phyloP scores from a whole-genome alignment of 2,888 invertebrate species.

The Hydraecia micacea region DNA sequence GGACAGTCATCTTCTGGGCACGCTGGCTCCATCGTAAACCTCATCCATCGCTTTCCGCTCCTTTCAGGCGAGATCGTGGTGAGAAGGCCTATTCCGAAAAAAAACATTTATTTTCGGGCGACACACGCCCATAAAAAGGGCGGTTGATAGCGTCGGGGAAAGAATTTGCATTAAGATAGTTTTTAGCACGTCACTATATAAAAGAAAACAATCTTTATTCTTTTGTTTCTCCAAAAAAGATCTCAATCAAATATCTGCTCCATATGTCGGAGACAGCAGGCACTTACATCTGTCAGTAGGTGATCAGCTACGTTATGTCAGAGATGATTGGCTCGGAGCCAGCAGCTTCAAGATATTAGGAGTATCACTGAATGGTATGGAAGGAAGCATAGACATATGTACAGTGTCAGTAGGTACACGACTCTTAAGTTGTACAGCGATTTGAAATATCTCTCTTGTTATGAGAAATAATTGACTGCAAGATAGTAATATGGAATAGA shows the following conservation, averaged over 20 bases:
- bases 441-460: background rate
- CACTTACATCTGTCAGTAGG: constrained; percentile 72
- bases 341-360: constrained; percentile 53
- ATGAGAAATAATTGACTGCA: background rate
- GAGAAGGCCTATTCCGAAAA: too few species aligned
- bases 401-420: background rate
- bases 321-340: constrained; percentile 76
- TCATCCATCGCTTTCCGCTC: too few species aligned
- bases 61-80: too few species aligned
- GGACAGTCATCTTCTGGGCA: too few species aligned
- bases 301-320: constrained; percentile 71
- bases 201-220: background rate
- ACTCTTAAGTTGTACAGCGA: background rate
- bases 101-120: too few species aligned
- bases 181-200: background rate
- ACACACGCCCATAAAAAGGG: too few species aligned
- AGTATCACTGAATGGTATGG: constrained; percentile 29
- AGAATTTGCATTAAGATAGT: background rate
- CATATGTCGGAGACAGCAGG: constrained; percentile 56
- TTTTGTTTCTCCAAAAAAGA: background rate
- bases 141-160: too few species aligned
- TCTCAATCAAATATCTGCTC: constrained; percentile 19
- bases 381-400: background rate
- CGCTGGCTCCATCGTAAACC: too few species aligned
- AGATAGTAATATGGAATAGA: background rate